Base-by-base conservation (phyloP, 2,888 invertebrate genomes). In the Gymnosoma rotundatum region DNA sequence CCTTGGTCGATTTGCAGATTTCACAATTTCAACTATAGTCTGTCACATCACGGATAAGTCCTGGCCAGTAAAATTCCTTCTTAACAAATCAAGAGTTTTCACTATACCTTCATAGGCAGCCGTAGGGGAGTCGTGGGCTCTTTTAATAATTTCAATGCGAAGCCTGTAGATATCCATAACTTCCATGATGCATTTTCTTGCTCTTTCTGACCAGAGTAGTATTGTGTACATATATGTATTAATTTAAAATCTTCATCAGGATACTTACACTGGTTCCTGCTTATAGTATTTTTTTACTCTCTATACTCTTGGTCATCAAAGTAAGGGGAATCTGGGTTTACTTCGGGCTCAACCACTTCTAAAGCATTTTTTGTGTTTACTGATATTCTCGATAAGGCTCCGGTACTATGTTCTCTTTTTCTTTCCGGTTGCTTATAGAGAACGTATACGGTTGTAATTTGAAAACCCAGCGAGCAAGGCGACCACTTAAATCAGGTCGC, bases 371-470 rank as follows among this genome's bases (percentile, higher is more conserved):
- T 38, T 38, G 7, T 10, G 7, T 38, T 10, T 2, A 52, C 12
- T 10, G 32, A 1, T 60, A 52, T 18, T 18, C 32, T 12, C 0
- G 50, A 32, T 0, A 66, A 14, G 36, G 18, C 66, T 32, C 66
- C 8, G 14, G 54, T 10, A 69, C 74, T 14, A 81, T 14, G 25
- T 81, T 48, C 1, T 81, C 64, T 25, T 70, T 75, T 0, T 75
- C 70, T 12, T 81, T 75, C 3, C 82, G 52, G 20, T 82, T 0
- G 76, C 48, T 25, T 25, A 25, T 25, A 25, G 1, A 52, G 36
- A 82, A 69, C 45, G 61, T 48, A 36, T 25, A 48, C 0, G 50
- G n/a, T 38, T 38, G 38, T 7, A 38, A 10, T 38, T 7, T 38
- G 6, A 38, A 10, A 9, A 38, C 10, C 38, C 38, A 38, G 8